Percentiles rank a stretch among this genome's conserved stretches.
phyloP scores from a whole-genome alignment of 2,797 vertebrate genomes.

The Gadopsis marmoratus region DNA sequence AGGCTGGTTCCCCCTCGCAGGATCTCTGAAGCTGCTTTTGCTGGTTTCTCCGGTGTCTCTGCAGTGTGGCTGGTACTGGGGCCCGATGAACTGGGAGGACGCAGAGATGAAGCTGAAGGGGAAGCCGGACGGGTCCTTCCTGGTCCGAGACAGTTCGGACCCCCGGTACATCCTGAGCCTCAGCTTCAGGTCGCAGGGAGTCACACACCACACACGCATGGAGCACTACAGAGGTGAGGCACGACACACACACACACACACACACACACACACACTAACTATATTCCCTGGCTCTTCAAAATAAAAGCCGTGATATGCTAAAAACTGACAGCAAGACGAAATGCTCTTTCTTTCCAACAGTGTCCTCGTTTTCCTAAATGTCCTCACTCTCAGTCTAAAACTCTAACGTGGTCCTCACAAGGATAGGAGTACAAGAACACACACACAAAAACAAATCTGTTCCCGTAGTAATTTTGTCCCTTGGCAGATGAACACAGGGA shows the following conservation, averaged over 20 bases:
- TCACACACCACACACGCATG: conserved; percentile 95
- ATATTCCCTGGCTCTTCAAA: neutral
- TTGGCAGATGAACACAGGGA: neutral
- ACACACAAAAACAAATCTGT: neutral
- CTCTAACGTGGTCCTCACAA: neutral
- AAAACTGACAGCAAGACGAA: neutral
- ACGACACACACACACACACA: conserved; percentile 20
- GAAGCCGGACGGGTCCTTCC: conserved; percentile 94
- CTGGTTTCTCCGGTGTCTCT: conserved; percentile 63
- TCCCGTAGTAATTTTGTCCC: neutral
- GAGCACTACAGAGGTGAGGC: conserved; percentile 91
- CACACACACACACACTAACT: neutral
- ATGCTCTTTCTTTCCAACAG: neutral
- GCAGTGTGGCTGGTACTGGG: conserved; percentile 98
- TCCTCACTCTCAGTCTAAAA: neutral
- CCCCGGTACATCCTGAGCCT: conserved; percentile 97
- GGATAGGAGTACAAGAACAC: neutral
- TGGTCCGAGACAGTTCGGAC: conserved; percentile 97
- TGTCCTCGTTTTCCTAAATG: neutral
- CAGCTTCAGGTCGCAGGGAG: conserved; percentile 96
- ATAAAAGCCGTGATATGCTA: neutral
- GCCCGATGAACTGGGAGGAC: conserved; percentile 98
- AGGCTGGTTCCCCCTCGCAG: neutral
- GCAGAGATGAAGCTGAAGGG: conserved; percentile 98
- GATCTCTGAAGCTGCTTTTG: neutral